Evolutionary conservation across 1,140 invertebrate species (phyloP).

Genomic region (Aleiodes sp.): DNA sequence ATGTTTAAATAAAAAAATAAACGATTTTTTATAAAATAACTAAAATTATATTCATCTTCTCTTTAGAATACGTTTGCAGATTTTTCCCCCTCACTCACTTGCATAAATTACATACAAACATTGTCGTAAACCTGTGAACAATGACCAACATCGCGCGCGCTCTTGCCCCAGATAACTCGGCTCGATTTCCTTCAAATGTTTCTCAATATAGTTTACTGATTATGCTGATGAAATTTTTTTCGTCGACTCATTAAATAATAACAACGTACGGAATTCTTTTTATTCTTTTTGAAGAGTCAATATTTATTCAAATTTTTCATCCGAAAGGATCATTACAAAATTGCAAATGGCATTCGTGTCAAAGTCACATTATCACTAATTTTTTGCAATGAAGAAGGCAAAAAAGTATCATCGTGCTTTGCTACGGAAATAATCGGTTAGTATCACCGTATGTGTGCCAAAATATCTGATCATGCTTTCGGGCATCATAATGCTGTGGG

Average conservation of each 20-base stretch:
- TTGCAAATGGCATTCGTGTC: background rate
- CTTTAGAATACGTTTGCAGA: constrained; percentile 52
- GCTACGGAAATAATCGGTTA: constrained; percentile 31
- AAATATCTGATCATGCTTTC: constrained; percentile 33
- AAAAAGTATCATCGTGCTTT: no score
- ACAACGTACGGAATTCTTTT: background rate
- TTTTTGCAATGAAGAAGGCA: no score
- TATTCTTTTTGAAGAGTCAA: no score
- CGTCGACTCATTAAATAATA: background rate
- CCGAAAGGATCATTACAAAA: background rate
- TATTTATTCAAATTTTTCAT: background rate
- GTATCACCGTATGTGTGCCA: constrained; percentile 1
- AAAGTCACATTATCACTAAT: background rate
- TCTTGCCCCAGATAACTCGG: constrained; percentile 6
- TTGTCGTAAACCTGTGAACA: constrained; percentile 36
- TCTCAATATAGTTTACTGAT: constrained; percentile 2
- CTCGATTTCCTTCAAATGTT: background rate
- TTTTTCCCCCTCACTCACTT: constrained; percentile 46
- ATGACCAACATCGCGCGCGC: constrained; percentile 40
- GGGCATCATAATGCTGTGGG: constrained; percentile 47
- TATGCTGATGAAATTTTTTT: background rate
- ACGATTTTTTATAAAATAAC: constrained; percentile 44
- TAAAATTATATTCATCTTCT: constrained; percentile 11
- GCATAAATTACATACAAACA: constrained; percentile 47
- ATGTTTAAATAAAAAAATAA: background rate